Evolutionary conservation across 2,888 invertebrate genomes (phyloP), one percentile per base, ranked within the genome.

Genomic region (Sthenelais limicola): DNA sequence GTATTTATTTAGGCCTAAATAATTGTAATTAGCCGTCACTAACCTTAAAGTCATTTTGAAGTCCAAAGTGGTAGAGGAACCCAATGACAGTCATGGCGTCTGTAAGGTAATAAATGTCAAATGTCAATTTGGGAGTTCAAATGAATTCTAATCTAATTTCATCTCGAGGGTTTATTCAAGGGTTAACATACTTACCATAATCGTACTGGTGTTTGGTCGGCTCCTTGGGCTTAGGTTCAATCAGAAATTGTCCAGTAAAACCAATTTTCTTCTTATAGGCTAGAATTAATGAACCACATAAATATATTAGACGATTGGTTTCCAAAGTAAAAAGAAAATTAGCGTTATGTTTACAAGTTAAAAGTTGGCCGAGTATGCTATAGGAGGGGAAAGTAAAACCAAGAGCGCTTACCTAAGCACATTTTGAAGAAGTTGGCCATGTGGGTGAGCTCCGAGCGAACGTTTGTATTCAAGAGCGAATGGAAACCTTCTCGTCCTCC

Each of bases 31-130:
- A n/a, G n/a, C n/a, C n/a, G n/a, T n/a, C 12, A 51, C 32, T 69
- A 75, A 88, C 87, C 85, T 91, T 92, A 80, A 90, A 92, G 80
- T 90, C 89, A 3, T 91, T 88, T 51, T 92, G 91, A 80, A 92
- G 85, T 73, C 90, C 90, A 80, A 90, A 91, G 77, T 89, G 89
- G 83, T 91, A 91, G 79, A 92, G 83, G 79, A 92, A 91, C 72
- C 90, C 91, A 81, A 92, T 85, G 33, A 91, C 91, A 72, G 92
- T 92, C 73, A 91, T 91, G 15, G 91, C 90, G 86, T 92, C 91
- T 87, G 76, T 21, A 78, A 79, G 48, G 26, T 70, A n/a, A 69
- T 28, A 68, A 28, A n/a, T n/a, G n/a, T 12, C 43, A 21, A 58
- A 18, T 26, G 32, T 32, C 18, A 62, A 9, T 30, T 15, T 62